Percentiles rank a stretch among this genome's conserved stretches.
Conservation (phyloP, 2,888 invertebrate species). For the Agrochola lota region DNA sequence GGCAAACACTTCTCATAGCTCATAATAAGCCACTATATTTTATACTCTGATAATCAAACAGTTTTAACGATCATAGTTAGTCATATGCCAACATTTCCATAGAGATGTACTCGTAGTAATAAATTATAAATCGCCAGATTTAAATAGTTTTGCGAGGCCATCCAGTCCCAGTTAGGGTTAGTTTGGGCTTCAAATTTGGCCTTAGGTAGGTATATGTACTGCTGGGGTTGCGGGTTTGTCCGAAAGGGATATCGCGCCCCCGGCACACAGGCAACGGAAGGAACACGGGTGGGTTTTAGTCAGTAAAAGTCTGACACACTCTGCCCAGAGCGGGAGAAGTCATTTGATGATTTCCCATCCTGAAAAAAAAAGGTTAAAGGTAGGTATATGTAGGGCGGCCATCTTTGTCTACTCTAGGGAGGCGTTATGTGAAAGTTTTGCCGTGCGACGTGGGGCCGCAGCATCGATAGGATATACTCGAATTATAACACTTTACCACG, state of each 20-base stretch:
- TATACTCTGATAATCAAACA: conserved; percentile 11
- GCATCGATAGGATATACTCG: background rate
- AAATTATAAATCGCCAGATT: conserved; percentile 27
- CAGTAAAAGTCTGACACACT: no score
- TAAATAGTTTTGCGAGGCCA: conserved; percentile 29
- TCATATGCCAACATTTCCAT: conserved; percentile 14
- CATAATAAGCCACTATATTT: background rate
- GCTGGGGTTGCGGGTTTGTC: no score
- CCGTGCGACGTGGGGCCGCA: background rate
- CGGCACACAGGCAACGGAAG: no score
- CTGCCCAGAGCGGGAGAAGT: no score
- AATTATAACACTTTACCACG: no score
- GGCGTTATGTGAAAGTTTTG: background rate
- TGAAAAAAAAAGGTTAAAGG: no score
- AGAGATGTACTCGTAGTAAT: background rate
- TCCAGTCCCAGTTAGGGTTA: conserved; percentile 24
- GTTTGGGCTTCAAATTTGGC: conserved; percentile 32
- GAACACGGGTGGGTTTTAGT: no score
- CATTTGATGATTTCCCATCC: no score
- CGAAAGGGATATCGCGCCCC: no score
- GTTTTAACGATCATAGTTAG: conserved; percentile 13
- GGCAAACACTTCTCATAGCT: background rate
- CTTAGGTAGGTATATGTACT: background rate
- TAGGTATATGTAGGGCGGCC: background rate
- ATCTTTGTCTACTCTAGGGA: background rate